Conservation (phyloP, 1,140 invertebrate species). For the Heliconius eleuchia region DNA sequence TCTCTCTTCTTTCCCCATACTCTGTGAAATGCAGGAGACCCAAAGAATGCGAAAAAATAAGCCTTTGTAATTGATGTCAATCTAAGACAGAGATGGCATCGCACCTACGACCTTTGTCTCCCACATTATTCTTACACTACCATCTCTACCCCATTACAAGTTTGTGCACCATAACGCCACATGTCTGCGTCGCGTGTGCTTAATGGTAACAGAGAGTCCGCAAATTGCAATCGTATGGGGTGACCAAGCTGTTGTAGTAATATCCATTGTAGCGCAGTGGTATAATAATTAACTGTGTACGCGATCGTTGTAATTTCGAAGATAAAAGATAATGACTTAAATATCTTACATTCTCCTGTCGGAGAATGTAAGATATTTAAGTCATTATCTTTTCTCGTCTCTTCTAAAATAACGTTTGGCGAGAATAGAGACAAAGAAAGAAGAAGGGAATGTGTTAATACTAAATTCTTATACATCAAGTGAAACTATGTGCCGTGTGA, state of each 20-base stretch:
- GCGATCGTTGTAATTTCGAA: not conserved
- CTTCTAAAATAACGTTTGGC: no score
- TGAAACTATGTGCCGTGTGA: no score
- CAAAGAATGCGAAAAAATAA: no score
- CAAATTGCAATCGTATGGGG: constrained; percentile 40
- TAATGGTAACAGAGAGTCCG: constrained; percentile 42
- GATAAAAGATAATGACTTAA: no score
- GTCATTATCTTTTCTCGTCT: no score
- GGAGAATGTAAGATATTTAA: no score
- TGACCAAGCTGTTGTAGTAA: constrained; percentile 25
- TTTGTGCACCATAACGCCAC: constrained; percentile 17
- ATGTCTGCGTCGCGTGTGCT: constrained; percentile 40
- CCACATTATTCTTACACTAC: not conserved
- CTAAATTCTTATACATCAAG: not conserved
- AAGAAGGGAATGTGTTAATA: no score
- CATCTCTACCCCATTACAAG: not conserved
- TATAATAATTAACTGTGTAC: not conserved
- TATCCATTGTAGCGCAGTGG: not conserved
- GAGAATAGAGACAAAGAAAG: no score
- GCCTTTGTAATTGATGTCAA: no score
- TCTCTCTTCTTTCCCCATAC: no score
- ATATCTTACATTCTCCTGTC: no score
- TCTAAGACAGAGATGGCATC: not conserved
- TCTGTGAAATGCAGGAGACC: no score
- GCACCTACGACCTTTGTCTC: not conserved